Conservation (phyloP, 1,140 invertebrate genomes). For the Agraylea sexmaculata region DNA sequence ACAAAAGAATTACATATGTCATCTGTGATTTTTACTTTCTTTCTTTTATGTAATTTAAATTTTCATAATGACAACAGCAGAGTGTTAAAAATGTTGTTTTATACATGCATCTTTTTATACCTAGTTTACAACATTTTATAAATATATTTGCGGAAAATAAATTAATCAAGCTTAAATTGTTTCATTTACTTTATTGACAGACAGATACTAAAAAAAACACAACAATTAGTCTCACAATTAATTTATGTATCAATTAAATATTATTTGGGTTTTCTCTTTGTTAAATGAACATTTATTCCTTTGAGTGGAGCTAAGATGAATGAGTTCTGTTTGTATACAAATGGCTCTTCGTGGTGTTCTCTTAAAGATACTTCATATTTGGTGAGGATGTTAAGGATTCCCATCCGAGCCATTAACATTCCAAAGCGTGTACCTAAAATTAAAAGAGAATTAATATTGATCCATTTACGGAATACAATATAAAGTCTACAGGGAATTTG, state of each 20-base stretch:
- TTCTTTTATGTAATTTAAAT: too few relatives aligned
- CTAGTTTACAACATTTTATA: too few relatives aligned
- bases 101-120: too few relatives aligned
- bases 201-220: background rate
- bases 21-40: too few relatives aligned
- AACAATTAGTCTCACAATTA: background rate
- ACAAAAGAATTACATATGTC: too few relatives aligned
- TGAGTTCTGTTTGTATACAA: slow-evolving; percentile 14
- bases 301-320: slow-evolving; percentile 18
- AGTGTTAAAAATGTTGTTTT: too few relatives aligned
- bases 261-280: slow-evolving; percentile 8
- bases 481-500: background rate
- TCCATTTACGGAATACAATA: background rate
- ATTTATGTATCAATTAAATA: background rate
- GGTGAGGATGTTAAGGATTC: slow-evolving; percentile 19
- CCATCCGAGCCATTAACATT: slow-evolving; percentile 18
- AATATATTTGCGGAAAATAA: too few relatives aligned
- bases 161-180: background rate
- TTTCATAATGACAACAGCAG: too few relatives aligned
- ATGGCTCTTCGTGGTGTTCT: slow-evolving; percentile 11
- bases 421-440: slow-evolving; percentile 19
- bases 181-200: background rate
- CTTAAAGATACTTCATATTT: slow-evolving; percentile 19
- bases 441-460: background rate
- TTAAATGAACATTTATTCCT: slow-evolving; percentile 17